These are phyloP conservation scores for Anguilla obscura DNA, from an alignment of 2,797 vertebrate genomes.

Conservation along the genomic window DNA sequence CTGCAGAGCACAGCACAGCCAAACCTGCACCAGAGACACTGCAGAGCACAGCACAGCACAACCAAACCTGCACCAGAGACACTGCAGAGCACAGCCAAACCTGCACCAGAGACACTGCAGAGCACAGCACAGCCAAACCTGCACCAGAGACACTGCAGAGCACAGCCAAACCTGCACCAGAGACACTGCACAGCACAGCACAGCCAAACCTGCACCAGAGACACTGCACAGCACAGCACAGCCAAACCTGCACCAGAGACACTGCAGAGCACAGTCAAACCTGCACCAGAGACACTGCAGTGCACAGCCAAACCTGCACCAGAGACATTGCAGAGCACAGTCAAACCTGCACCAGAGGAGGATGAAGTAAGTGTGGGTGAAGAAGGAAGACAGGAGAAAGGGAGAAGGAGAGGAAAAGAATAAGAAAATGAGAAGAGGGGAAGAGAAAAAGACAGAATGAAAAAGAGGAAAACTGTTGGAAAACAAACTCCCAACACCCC, in stretches of 20 bases:
- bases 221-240: too few relatives aligned
- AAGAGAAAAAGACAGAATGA: neutral
- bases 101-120: neutral
- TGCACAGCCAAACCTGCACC: too few relatives aligned
- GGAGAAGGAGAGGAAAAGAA: neutral
- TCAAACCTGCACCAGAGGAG: neutral
- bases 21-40: neutral
- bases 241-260: too few relatives aligned
- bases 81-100: neutral
- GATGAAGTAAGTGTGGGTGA: too few relatives aligned
- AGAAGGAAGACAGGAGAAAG: neutral
- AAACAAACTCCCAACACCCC: neutral
- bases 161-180: neutral
- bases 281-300: too few relatives aligned
- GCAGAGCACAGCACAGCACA: conserved; percentile 22
- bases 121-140: conserved; percentile 50
- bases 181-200: neutral
- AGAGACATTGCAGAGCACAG: neutral
- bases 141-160: neutral
- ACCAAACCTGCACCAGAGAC: neutral
- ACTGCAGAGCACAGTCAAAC: too few relatives aligned
- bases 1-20: neutral
- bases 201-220: neutral
- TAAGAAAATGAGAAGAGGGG: conserved; percentile 27
- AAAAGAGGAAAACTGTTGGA: neutral